phyloP scores from a whole-genome alignment of 2,113 vertebrate genomes.

The Eurystomus gularis region DNA sequence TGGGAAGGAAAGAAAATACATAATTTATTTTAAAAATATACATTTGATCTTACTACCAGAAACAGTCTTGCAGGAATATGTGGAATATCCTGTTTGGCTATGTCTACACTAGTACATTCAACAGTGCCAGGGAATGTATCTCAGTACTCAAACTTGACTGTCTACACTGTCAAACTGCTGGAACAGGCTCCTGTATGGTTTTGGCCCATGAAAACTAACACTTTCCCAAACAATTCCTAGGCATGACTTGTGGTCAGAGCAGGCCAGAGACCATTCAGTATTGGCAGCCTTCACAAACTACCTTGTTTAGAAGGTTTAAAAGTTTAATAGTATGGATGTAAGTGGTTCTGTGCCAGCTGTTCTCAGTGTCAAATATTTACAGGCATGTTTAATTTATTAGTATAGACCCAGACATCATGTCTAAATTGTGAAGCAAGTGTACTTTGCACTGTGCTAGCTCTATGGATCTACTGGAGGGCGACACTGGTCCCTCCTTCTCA shows the following conservation, averaged over 20 bases:
- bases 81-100: slow-evolving; percentile 50
- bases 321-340: background rate
- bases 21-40: slow-evolving; percentile 17
- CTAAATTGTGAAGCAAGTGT: background rate
- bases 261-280: background rate
- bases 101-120: background rate
- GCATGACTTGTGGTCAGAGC: slow-evolving; percentile 16
- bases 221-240: slow-evolving; percentile 51
- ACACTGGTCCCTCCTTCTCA: rapidly evolving
- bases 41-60: slow-evolving; percentile 5
- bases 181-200: slow-evolving; percentile 16
- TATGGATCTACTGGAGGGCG: background rate
- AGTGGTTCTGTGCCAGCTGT: background rate
- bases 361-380: background rate
- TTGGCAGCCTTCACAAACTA: background rate
- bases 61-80: slow-evolving; percentile 15
- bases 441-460: background rate
- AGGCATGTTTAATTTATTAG: background rate
- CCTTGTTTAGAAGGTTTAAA: slow-evolving; percentile 32
- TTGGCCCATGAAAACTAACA: slow-evolving; percentile 8
- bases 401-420: background rate
- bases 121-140: background rate
- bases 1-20: slow-evolving; percentile 16
- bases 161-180: slow-evolving; percentile 12
- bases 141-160: slow-evolving; percentile 23